These are phyloP conservation scores for Loripinus fragilis DNA, from an alignment of 2,888 invertebrate genomes.

Conservation along the genomic window DNA sequence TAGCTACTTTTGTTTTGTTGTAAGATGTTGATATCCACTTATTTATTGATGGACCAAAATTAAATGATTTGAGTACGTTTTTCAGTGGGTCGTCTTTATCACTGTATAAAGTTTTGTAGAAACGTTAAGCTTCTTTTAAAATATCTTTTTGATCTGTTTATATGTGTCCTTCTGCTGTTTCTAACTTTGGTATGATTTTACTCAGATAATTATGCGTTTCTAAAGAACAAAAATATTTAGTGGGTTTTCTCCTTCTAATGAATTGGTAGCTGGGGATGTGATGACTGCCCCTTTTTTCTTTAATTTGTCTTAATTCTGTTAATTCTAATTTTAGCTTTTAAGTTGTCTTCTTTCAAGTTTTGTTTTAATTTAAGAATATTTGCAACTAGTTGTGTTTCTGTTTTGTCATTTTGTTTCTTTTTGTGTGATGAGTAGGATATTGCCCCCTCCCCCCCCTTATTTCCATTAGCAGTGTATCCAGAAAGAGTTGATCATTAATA, in stretches of 20 bases:
- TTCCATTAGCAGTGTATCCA: conserved; percentile 33
- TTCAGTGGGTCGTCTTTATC: conserved; percentile 5
- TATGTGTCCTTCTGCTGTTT: background rate
- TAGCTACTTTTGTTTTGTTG: background rate
- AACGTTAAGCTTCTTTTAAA: background rate
- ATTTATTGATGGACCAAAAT: background rate
- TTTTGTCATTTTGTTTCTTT: conserved; percentile 14
- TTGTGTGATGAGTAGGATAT: conserved; percentile 18
- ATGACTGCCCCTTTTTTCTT: conserved; percentile 7
- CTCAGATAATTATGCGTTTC: conserved; percentile 1
- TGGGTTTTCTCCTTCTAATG: conserved; percentile 10
- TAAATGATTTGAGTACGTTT: background rate
- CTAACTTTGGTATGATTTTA: background rate
- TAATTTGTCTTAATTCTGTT: conserved; percentile 7
- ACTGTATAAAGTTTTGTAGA: background rate
- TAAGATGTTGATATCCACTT: background rate
- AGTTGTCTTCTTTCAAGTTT: background rate
- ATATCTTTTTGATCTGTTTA: background rate
- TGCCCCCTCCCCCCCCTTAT: conserved; percentile 14
- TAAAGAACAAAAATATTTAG: conserved; percentile 4
- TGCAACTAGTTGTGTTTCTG: background rate
- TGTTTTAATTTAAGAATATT: conserved; percentile 1
- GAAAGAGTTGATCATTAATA: conserved; percentile 26
- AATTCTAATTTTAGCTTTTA: conserved; percentile 3
- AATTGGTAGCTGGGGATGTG: background rate